Conservation (phyloP, 2,888 invertebrate species). For the Drosophila picticornis region DNA sequence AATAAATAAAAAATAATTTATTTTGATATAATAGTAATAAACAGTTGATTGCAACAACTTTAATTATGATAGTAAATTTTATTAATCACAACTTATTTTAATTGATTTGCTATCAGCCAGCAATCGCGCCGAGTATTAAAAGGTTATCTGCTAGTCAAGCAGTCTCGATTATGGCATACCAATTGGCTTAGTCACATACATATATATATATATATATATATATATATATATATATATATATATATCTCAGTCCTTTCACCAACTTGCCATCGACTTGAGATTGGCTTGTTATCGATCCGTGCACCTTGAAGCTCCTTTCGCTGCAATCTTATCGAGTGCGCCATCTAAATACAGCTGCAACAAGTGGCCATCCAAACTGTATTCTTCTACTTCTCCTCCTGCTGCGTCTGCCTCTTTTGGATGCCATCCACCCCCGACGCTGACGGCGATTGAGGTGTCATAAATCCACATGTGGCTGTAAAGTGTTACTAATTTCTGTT, state of each 20-base stretch:
- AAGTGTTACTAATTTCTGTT: constrained; percentile 73
- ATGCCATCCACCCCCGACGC: constrained; percentile 3
- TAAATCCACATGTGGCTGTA: constrained; percentile 81
- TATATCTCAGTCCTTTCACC: neutral
- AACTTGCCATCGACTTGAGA: neutral
- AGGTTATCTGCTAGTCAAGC: neutral
- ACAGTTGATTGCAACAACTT: no score
- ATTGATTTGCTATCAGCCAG: neutral
- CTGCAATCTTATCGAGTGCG: constrained; percentile 26
- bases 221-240: neutral
- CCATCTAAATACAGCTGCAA: constrained; percentile 68
- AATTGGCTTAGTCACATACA: neutral
- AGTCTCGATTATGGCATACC: neutral
- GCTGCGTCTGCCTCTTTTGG: constrained; percentile 1
- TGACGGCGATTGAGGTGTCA: constrained; percentile 54
- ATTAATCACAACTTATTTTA: neutral
- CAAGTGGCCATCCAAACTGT: constrained; percentile 53
- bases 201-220: neutral
- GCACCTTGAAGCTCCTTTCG: constrained; percentile 20
- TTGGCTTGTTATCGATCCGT: neutral
- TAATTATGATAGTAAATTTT: neutral
- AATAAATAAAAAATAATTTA: neutral
- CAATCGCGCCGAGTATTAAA: neutral
- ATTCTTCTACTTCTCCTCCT: neutral
- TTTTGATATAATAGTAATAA: neutral